Percentiles rank a stretch among this genome's conserved stretches.
Evolutionary conservation across 2,113 vertebrate species (phyloP).

Genomic region (Alligator sinensis): DNA sequence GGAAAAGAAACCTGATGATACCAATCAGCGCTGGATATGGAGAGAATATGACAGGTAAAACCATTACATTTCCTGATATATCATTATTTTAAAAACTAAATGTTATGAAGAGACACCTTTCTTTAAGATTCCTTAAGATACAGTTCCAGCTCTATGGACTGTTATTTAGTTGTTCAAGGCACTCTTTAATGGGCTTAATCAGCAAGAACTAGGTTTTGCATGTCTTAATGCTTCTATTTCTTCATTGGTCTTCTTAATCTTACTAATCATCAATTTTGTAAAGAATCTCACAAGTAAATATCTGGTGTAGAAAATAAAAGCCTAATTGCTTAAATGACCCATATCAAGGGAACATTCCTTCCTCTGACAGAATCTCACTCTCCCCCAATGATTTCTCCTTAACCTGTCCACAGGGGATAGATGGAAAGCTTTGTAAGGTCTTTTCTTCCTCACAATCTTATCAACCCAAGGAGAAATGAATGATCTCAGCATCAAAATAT

Average conservation of each 20-base stretch:
- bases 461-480: neutral
- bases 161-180: neutral
- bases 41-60: conserved; percentile 39
- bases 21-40: conserved; percentile 31
- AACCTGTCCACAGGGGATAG: neutral
- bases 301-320: conserved; percentile 29
- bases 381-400: neutral
- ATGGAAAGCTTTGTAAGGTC: neutral
- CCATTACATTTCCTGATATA: accelerated
- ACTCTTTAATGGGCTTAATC: neutral
- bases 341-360: conserved; percentile 39
- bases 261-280: conserved; percentile 53
- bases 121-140: neutral
- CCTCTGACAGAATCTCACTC: conserved; percentile 13
- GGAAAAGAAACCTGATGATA: conserved; percentile 5
- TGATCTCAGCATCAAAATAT: neutral
- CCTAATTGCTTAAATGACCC: conserved; percentile 34
- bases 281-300: conserved; percentile 29
- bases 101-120: neutral
- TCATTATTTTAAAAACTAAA: neutral
- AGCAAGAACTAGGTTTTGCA: neutral
- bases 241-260: conserved; percentile 45
- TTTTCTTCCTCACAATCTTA: conserved; percentile 7
- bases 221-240: conserved; percentile 34
- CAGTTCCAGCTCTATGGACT: neutral